Conservation (phyloP, 2,113 vertebrate genomes). For the Camelus bactrianus region DNA sequence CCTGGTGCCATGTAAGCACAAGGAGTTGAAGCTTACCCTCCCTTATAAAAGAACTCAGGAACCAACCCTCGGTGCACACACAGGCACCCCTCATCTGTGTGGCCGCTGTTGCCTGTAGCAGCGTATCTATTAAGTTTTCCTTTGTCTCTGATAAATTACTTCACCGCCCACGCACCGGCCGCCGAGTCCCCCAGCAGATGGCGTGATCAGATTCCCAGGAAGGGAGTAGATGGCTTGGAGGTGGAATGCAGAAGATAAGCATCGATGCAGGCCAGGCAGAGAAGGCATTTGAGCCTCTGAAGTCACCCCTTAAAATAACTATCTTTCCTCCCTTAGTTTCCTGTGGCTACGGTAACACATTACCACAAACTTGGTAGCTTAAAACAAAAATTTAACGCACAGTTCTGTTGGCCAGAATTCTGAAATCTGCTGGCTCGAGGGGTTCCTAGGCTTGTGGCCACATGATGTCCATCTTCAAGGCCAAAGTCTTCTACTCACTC, state of each 20-base stretch:
- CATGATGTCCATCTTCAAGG: neutral
- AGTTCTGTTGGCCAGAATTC: neutral
- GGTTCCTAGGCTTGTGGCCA: neutral
- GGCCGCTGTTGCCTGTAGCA: too few relatives aligned
- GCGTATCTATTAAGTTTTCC: too few relatives aligned
- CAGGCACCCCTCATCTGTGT: too few relatives aligned
- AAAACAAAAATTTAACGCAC: neutral
- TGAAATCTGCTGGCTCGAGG: neutral
- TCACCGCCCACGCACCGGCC: too few relatives aligned
- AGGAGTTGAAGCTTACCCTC: too few relatives aligned
- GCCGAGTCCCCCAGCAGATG: neutral
- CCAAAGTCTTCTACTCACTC: neutral
- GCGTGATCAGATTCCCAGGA: neutral
- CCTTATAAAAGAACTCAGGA: too few relatives aligned
- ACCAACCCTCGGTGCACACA: too few relatives aligned
- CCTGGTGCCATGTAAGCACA: too few relatives aligned
- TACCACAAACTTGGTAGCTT: neutral
- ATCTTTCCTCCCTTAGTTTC: neutral
- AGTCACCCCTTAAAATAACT: neutral
- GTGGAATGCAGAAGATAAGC: neutral
- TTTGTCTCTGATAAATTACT: too few relatives aligned
- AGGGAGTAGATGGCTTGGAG: neutral
- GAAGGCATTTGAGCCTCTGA: neutral
- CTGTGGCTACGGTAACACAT: neutral
- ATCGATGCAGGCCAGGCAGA: neutral